Base-by-base conservation (phyloP, 1,140 invertebrate genomes). In the Papilio polytes region DNA sequence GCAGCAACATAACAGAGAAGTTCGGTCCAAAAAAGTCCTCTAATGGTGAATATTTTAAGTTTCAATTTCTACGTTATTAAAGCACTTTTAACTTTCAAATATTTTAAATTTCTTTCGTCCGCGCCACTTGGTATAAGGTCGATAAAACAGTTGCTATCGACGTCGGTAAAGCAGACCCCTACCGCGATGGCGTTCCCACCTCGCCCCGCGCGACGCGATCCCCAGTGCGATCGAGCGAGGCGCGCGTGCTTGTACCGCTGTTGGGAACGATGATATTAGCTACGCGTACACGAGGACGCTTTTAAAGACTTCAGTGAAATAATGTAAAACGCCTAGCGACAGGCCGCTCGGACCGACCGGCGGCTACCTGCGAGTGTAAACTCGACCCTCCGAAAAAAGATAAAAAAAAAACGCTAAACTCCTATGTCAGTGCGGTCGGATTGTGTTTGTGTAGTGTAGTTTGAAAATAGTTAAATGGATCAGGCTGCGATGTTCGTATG, bases 381-480 rank as follows among this genome's bases (percentile, higher is more conserved):
- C 85, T 86, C 89, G 88, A 88, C 89, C 90, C 89, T 86, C 83
- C 85, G 84, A 89, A 88, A 92, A n/a, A 90, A 92, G 90, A 93
- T 78, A 78, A 92, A 92, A 90, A 36, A 90, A 86, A 85, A 89
- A 87, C 85, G 81, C 86, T 83, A 89, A 89, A 85, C 87, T 86
- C 89, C 86, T 86, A 94, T 94, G 93, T 93, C 91, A 88, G 90
- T 90, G 86, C 85, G 87, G 84, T 88, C 88, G 88, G 85, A 91
- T 86, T 89, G 83, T 93, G 90, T 86, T 85, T 87, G 91, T 93
- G 89, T 91, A 91, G 91, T 93, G 92, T 91, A 89, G 87, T 92
- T 91, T 90, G 87, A 91, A 91, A 92, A 93, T 93, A 93, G 91
- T 92, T 93, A 92, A 94, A 94, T 94, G 93, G 91, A 93, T 94